Evolutionary conservation across 2,113 vertebrate species (phyloP), one percentile per base, ranked within the genome.

Genomic region (Cyprinodon variegatus): DNA sequence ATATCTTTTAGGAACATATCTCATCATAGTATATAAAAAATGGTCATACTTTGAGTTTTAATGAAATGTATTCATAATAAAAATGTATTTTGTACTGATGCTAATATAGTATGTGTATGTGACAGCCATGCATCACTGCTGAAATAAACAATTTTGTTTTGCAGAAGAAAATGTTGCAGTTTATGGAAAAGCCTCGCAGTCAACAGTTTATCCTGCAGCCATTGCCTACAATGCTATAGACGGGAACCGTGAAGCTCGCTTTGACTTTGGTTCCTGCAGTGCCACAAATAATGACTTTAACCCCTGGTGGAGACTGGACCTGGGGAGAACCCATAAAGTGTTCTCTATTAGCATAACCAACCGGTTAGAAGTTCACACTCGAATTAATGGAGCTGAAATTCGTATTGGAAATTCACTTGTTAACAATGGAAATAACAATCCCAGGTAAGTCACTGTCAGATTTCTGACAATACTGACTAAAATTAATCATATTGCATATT

Each of bases 301-400:
- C 20, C 78, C 87, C 74, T 89, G 87, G 86, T 89, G 87, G 87
- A n/a, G 84, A 62, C 66, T 91, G 62, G 84, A 89, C 17, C 76
- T 91, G 48, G 1, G 20, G 11, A 83, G 67, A 67, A 85, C 78
- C 15, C 80, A 83, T 36, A 88, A 76, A 76, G 77, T 88, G 12
- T 80, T 77, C 61, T 60, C 78, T 29, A 68, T 91, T 4, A 84
- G 70, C 7, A n/a, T 86, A 8, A 65, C 81, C 64, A 91, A 83
- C 70, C n/a, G n/a, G n/a, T n/a, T n/a, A 14, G 11, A 68, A 0
- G 0, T 0, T 4, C 1, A 59, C 3, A 6, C 74, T 4, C 40
- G 74, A 72, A 70, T 90, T 1, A 59, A 88, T 0, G 53, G 53
- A 50, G 90, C 88, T 0, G 50, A 53, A 53, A 53, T 53, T 0